Base-by-base conservation (phyloP, 2,113 vertebrate species). In the Sturnus vulgaris region DNA sequence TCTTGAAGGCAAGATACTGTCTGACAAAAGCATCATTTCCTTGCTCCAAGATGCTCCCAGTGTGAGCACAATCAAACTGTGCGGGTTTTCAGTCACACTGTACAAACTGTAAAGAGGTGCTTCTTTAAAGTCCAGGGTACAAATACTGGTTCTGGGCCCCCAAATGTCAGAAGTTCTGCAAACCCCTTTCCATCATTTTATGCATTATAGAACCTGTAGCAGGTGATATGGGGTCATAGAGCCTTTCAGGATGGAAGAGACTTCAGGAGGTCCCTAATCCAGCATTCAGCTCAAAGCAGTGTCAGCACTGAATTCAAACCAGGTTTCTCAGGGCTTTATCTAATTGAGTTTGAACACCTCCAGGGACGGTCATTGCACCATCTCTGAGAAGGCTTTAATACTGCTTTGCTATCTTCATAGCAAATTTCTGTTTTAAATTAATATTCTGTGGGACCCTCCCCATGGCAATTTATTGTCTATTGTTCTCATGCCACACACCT, bases 1-100 rank as follows among this genome's bases (percentile, higher is more conserved):
- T 73, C 64, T 89, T 11, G 1, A 31, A 82, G 23, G 20, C 22
- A 78, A 47, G 24, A 20, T 28, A 8, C 24, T 31, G 20, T 80
- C 35, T 86, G 55, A 73, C 0, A 0, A 88, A 88, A 90, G 68
- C 17, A 35, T 66, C 0, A 0, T 63, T 78, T 80, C 21, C 44
- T 71, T 86, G 35, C 60, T 84, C 12, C 44, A n/a, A 28, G 86
- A 28, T 59, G n/a, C 9, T 88, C 6, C 13, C 3, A 33, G 40
- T 21, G 24, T 37, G 28, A 81, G 44, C 39, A 20, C 33, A 63
- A 7, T 1, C 2, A 57, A 92, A 63, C 44, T 18, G 10, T 61
- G 20, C 27, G 37, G 16, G 19, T 53, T 92, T 63, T 79, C 61
- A 66, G 3, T 46, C 53, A 33, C 15, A 27, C 30, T 77, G 46